phyloP scores from a whole-genome alignment of 2,113 vertebrate genomes.

The Corvus cornix region DNA sequence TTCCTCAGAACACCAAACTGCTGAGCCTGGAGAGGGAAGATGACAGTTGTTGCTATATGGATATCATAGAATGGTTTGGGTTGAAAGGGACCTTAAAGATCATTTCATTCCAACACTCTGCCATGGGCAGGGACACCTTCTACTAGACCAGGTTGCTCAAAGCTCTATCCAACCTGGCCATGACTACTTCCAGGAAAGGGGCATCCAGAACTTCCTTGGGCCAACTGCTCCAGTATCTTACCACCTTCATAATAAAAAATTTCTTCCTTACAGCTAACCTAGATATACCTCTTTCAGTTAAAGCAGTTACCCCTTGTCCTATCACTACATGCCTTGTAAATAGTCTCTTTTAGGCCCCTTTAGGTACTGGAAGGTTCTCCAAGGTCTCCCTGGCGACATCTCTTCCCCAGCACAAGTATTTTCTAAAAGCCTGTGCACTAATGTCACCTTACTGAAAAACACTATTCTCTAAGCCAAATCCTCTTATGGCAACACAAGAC shows the following conservation, averaged over 20 bases:
- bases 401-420: background rate
- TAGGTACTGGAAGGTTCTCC: background rate
- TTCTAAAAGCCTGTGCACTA: background rate
- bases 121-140: background rate
- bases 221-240: background rate
- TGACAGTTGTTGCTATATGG: background rate
- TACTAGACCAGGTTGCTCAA: background rate
- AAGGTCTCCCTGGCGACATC: background rate
- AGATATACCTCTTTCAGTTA: background rate
- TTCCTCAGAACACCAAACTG: background rate
- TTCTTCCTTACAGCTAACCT: background rate
- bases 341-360: background rate
- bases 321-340: background rate
- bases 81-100: background rate
- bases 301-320: background rate
- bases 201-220: background rate
- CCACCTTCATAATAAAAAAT: background rate
- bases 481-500: conserved; percentile 16
- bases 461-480: background rate
- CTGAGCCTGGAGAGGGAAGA: background rate
- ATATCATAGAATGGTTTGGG: background rate
- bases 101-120: background rate
- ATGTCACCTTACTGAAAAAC: background rate
- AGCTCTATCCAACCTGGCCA: background rate
- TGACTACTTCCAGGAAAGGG: background rate